phyloP scores from a whole-genome alignment of 2,113 vertebrate species.

The Perca schrenkii region DNA sequence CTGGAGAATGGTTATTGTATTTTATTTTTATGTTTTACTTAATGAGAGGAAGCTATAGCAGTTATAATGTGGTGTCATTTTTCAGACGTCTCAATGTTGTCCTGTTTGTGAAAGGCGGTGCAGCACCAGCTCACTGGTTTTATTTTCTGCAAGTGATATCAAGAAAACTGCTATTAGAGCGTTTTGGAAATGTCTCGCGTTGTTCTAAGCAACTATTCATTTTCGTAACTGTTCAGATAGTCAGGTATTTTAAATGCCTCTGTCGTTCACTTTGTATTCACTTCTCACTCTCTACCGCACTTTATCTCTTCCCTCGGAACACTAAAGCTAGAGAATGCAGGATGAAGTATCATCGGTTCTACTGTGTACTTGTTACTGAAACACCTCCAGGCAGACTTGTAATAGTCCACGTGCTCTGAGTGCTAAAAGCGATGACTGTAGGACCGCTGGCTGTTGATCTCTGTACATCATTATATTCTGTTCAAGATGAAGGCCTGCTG shows the following conservation, averaged over 20 bases:
- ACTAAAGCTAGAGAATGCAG: background rate
- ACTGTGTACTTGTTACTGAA: background rate
- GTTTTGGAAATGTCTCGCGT: background rate
- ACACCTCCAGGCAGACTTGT: background rate
- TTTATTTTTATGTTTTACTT: background rate
- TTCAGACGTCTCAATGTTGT: background rate
- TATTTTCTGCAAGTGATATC: background rate
- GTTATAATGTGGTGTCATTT: background rate
- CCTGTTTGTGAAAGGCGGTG: too few relatives aligned
- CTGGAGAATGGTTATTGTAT: background rate
- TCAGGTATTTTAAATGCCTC: too few relatives aligned
- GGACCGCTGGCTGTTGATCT: background rate
- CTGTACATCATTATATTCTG: background rate
- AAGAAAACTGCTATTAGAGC: background rate
- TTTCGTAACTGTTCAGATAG: background rate
- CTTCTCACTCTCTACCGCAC: constrained; percentile 15
- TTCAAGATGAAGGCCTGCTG: background rate
- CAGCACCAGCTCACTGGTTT: background rate
- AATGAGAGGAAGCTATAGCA: background rate
- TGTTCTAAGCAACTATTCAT: background rate
- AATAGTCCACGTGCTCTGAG: background rate
- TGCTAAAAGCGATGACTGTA: background rate
- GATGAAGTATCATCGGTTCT: background rate
- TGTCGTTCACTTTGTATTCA: background rate
- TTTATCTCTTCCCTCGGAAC: constrained; percentile 27